phyloP scores from a whole-genome alignment of 2,797 vertebrate genomes.

The Ctenopoma kingsleyae region DNA sequence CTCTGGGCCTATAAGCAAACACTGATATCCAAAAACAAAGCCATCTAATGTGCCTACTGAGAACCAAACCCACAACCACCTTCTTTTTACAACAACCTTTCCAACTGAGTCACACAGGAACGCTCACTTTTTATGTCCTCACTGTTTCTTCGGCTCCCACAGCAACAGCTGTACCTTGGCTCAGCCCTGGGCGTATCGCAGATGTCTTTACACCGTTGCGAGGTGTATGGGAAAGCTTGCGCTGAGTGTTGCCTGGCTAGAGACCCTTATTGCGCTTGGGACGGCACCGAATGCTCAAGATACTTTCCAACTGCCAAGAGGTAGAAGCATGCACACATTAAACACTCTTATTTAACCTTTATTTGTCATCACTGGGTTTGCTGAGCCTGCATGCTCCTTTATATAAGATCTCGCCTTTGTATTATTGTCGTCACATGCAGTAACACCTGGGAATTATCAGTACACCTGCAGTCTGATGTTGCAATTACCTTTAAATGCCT shows the following conservation, averaged over 20 bases:
- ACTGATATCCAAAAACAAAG: slow-evolving; percentile 31
- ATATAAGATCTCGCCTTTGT: slow-evolving; percentile 50
- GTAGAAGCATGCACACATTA: slow-evolving; percentile 74
- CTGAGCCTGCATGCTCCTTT: slow-evolving; percentile 32
- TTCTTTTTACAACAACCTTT: slow-evolving; percentile 22
- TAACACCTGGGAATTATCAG: slow-evolving; percentile 65
- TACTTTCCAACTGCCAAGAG: slow-evolving; percentile 98
- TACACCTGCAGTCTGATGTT: slow-evolving; percentile 51
- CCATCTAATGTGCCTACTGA: slow-evolving; percentile 31
- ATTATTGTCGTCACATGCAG: slow-evolving; percentile 32
- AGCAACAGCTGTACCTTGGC: slow-evolving; percentile 98
- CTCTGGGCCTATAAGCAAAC: slow-evolving; percentile 32
- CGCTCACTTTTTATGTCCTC: slow-evolving; percentile 39
- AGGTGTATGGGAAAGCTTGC: slow-evolving; percentile 96
- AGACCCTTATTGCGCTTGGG: slow-evolving; percentile 99
- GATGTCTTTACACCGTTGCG: slow-evolving; percentile 97
- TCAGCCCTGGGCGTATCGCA: slow-evolving; percentile 92
- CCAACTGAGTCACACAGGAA: slow-evolving; percentile 31
- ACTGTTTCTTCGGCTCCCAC: slow-evolving; percentile 65
- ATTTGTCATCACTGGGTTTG: slow-evolving; percentile 47
- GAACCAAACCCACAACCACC: slow-evolving; percentile 33
- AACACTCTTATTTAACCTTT: slow-evolving; percentile 46
- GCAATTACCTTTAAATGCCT: slow-evolving; percentile 45
- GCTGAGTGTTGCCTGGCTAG: slow-evolving; percentile 97
- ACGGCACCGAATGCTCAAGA: slow-evolving; percentile 95